Base-by-base conservation (phyloP, 2,888 invertebrate genomes). In the Xestia rhomboidea region DNA sequence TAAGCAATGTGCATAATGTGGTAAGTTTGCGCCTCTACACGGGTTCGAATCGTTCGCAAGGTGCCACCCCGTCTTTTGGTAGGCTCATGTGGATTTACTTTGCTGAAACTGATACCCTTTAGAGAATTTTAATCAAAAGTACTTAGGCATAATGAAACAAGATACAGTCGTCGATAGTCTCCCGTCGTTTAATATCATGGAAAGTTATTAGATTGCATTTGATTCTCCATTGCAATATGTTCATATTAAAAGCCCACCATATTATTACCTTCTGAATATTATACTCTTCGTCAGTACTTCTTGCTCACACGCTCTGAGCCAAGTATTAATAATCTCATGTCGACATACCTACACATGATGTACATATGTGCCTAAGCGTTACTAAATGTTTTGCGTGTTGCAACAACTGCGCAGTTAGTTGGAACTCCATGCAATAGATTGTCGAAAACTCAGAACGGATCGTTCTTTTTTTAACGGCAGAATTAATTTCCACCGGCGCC, bases 401-500 rank as follows among this genome's bases (percentile, higher is more conserved):
- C 90, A 91, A 91, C 89, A 92, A 88, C 82, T 80, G 88, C 85
- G 87, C 87, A 91, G 87, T 89, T 91, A 90, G 90, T 91, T 80
- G 79, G 77, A 92, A 90, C 90, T 88, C 87, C 81, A 87, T 89
- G 89, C 92, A 91, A 93, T 93, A 90, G 91, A 92, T 92, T 91
- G 90, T 91, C 91, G 89, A 93, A 94, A 94, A 93, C 91, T 92
- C 89, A 82, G 86, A 87, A 82, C 86, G 85, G 87, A 88, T 90
- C 87, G 87, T 89, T 89, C 87, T 87, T 92, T 92, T 94, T 94
- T 94, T 92, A 93, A 90, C 88, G 89, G 90, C 82, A 91, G 92
- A 94, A 95, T 94, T 95, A 95, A 95, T 95, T 95, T 94, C 92
- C 91, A 93, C 89, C 84, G 89, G 90, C 83, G 88, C 90, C 86